Conservation (phyloP, 1,140 invertebrate species). For the Neodiprion lecontei region DNA sequence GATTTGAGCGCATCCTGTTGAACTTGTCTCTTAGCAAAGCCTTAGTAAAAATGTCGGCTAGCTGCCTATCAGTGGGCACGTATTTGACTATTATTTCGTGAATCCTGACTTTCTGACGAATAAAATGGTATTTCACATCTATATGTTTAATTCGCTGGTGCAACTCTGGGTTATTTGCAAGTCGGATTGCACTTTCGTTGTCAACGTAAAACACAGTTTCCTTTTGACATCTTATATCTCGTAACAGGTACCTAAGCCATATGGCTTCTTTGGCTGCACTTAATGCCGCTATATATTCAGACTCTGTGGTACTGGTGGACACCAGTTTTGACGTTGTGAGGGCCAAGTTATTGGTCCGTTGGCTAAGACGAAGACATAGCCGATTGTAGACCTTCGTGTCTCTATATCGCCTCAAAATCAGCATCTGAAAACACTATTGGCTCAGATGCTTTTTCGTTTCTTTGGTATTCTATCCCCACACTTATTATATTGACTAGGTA, state of each 20-base stretch:
- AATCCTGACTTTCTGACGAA: constrained; percentile 28
- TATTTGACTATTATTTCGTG: constrained; percentile 26
- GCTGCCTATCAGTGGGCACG: constrained; percentile 26
- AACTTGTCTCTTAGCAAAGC: constrained; percentile 15
- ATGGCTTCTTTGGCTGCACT: constrained; percentile 24
- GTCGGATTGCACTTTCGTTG: constrained; percentile 46
- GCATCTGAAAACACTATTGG: constrained; percentile 22
- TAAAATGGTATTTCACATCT: constrained; percentile 44
- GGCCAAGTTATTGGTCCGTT: constrained; percentile 23
- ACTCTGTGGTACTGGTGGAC: constrained; percentile 22
- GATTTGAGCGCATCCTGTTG: background rate
- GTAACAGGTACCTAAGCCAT: constrained; percentile 17
- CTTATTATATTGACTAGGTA: constrained; percentile 35
- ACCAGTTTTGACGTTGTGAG: constrained; percentile 25
- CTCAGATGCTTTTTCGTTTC: constrained; percentile 28
- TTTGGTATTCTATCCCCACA: constrained; percentile 21
- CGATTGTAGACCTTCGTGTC: constrained; percentile 22
- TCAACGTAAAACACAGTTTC: constrained; percentile 22
- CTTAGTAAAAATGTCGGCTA: constrained; percentile 32
- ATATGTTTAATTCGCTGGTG: constrained; percentile 42
- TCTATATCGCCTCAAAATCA: constrained; percentile 26
- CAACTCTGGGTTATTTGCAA: constrained; percentile 45
- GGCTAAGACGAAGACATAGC: constrained; percentile 17
- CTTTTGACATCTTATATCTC: background rate
- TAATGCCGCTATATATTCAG: constrained; percentile 22